Percentiles rank a stretch among this genome's conserved stretches.
Evolutionary conservation across 2,888 invertebrate genomes (phyloP).

Genomic region (Apamea crenata): DNA sequence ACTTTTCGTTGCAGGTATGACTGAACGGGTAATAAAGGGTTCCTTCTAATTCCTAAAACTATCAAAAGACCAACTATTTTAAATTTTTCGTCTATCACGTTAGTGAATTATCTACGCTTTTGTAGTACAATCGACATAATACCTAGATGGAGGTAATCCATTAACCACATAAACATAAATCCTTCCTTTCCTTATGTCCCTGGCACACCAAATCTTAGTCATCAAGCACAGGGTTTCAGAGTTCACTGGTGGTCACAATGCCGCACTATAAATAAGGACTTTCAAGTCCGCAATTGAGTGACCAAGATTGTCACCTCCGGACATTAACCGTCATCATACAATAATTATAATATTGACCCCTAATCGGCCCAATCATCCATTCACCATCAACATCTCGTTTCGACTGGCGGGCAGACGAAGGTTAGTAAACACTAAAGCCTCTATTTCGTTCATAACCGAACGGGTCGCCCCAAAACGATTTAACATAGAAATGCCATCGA

Average conservation of each 20-base stretch:
- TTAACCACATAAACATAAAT: background rate
- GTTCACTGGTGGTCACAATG: background rate
- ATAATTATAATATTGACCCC: background rate
- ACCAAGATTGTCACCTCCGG: background rate
- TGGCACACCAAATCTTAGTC: background rate
- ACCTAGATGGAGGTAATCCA: background rate
- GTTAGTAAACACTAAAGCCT: constrained; percentile 28
- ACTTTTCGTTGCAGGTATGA: constrained; percentile 19
- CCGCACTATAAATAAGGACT: background rate
- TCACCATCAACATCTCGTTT: constrained; percentile 7
- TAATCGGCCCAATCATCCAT: background rate
- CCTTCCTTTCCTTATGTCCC: too few species aligned
- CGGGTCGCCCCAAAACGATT: constrained; percentile 58
- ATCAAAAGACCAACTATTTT: background rate
- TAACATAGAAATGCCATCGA: constrained; percentile 56
- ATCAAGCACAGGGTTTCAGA: background rate
- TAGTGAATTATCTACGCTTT: background rate
- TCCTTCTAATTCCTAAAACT: background rate
- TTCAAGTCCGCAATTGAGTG: background rate
- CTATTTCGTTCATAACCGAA: constrained; percentile 42
- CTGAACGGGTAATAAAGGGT: constrained; percentile 2
- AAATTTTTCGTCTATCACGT: background rate
- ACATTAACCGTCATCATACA: background rate
- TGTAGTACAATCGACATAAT: background rate
- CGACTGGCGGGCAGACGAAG: constrained; percentile 9